Evolutionary conservation across 2,113 vertebrate genomes (phyloP), one percentile per base, ranked within the genome.

Genomic region (Cettia cetti): DNA sequence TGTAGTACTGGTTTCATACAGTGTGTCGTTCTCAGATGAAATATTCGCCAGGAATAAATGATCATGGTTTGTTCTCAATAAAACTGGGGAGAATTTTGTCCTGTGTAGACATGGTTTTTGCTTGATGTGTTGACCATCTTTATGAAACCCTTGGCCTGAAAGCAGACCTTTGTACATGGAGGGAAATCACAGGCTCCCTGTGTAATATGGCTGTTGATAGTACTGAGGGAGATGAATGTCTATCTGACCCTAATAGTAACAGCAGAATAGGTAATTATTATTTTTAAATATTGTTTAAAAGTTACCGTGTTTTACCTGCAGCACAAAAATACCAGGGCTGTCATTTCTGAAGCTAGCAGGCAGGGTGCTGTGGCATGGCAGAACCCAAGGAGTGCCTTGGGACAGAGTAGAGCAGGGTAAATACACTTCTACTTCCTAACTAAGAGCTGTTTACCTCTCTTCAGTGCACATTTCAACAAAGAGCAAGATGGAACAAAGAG

Each of bases 221-320:
- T 45, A 54, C 23, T 54, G 65, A 70, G 56, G 47, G 15, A 82
- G 24, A 22, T 74, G 19, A 47, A 50, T 56, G 33, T 78, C 37
- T 49, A 0, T 35, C 19, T 49, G 18, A 50, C 27, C 77, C 54
- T 45, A 23, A 35, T 22, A 76, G 49, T 57, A 66, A 42, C 21
- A 68, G 52, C 26, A 74, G 42, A 86, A 61, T 44, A 56, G 26
- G 26, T 39, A 86, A 68, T 0, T 0, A 0, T 0, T 44, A 18
- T 63, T 72, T 24, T 24, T 1, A 39, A 81, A 74, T 49, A 31
- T 37, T 39, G 35, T 19, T 61, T 39, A 19, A 27, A 47, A 40
- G 19, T 70, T 91, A 37, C 26, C 0, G 0, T 22, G 21, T 6
- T 91, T 66, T 86, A 47, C 19, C 10, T 31, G 18, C 47, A 89